A percentile compares a stretch with the other conserved stretches of the same genome.
Conservation (phyloP, 1,140 invertebrate species). For the Pinna nobilis region DNA sequence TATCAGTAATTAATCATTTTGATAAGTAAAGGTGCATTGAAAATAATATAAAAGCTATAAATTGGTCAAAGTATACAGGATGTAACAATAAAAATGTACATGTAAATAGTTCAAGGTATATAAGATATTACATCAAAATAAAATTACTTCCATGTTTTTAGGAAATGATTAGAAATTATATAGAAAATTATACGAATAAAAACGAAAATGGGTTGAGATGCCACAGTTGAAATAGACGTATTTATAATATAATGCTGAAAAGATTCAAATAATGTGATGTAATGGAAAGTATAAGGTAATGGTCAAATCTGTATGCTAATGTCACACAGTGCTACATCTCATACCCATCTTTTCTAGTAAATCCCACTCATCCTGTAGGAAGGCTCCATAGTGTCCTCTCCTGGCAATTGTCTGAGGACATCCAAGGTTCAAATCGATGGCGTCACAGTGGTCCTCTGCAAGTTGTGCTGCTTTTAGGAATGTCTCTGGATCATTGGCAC, state of each 20-base stretch:
- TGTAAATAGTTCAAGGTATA: too few relatives aligned
- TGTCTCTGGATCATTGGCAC: slow-evolving; percentile 94
- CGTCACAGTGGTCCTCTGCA: slow-evolving; percentile 92
- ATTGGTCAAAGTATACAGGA: too few relatives aligned
- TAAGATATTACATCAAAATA: too few relatives aligned
- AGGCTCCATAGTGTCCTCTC: slow-evolving; percentile 87
- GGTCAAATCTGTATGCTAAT: too few relatives aligned
- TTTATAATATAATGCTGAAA: not conserved
- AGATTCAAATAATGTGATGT: not conserved
- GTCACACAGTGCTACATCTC: slow-evolving; percentile 30
- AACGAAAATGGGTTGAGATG: too few relatives aligned
- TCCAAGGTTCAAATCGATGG: slow-evolving; percentile 98
- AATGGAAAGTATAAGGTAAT: not conserved
- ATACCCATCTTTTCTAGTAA: slow-evolving; percentile 86
- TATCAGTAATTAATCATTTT: too few relatives aligned
- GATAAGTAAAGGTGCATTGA: too few relatives aligned
- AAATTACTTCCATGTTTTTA: too few relatives aligned
- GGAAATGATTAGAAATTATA: too few relatives aligned
- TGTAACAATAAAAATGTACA: too few relatives aligned
- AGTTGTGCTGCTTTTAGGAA: slow-evolving; percentile 91
- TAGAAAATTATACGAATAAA: too few relatives aligned
- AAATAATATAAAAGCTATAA: too few relatives aligned
- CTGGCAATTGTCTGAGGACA: slow-evolving; percentile 97
- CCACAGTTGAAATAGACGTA: not conserved
- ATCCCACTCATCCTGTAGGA: slow-evolving; percentile 96